Percentiles rank a stretch among this genome's conserved stretches.
These are phyloP conservation scores for Trissoscelio sp. DNA, from an alignment of 2,888 invertebrate genomes.

Conservation along the genomic window DNA sequence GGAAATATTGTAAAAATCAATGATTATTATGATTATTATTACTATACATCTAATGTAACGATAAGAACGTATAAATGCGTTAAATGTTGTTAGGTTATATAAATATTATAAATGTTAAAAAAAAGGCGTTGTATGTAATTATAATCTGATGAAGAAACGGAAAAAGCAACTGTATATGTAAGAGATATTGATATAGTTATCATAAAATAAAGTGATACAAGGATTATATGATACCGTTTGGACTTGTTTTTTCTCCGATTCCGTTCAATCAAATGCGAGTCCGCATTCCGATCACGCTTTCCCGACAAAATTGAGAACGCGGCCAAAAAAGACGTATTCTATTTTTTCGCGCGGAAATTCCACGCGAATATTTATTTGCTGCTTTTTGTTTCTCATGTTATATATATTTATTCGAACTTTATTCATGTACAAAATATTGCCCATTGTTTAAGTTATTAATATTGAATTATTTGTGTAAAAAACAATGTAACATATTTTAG, in stretches of 20 bases:
- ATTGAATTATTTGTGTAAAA: too few relatives aligned
- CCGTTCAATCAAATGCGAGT: constrained; percentile 32
- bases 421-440: too few relatives aligned
- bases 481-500: too few relatives aligned
- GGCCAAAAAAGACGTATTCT: constrained; percentile 25
- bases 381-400: not conserved
- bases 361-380: constrained; percentile 4
- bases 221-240: constrained; percentile 59
- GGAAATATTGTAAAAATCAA: constrained; percentile 53
- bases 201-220: constrained; percentile 69
- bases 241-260: constrained; percentile 38
- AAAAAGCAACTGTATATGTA: constrained; percentile 66
- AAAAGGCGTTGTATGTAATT: constrained; percentile 69
- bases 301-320: constrained; percentile 46
- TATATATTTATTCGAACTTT: too few relatives aligned
- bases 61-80: constrained; percentile 68
- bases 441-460: too few relatives aligned
- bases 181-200: constrained; percentile 70
- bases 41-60: constrained; percentile 56
- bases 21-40: constrained; percentile 31
- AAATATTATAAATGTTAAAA: constrained; percentile 71
- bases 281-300: constrained; percentile 39
- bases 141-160: constrained; percentile 62
- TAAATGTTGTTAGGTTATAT: constrained; percentile 72
- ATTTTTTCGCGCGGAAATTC: constrained; percentile 22